Percentiles rank a stretch among this genome's conserved stretches.
phyloP scores from a whole-genome alignment of 2,113 vertebrate genomes.

The Hemiprocne comata region DNA sequence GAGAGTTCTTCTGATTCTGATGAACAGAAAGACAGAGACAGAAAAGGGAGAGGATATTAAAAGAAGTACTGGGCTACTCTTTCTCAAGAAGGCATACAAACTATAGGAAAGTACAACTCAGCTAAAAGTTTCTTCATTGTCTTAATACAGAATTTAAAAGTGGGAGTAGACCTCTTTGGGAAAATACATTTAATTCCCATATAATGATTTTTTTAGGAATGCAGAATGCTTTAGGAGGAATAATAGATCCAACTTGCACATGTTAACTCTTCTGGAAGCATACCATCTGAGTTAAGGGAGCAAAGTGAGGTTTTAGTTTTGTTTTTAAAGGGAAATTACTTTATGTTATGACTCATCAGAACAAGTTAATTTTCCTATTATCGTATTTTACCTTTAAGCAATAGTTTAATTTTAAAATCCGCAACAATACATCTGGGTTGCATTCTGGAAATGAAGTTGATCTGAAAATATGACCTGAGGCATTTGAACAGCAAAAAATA shows the following conservation, averaged over 20 bases:
- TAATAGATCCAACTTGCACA: constrained; percentile 15
- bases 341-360: constrained; percentile 71
- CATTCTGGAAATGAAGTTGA: constrained; percentile 53
- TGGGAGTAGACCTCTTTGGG: neutral
- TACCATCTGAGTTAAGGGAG: constrained; percentile 27
- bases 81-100: neutral
- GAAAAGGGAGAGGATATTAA: neutral
- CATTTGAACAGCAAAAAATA: neutral
- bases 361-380: constrained; percentile 58
- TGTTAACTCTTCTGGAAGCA: constrained; percentile 38
- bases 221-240: neutral
- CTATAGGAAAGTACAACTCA: neutral
- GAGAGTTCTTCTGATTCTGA: neutral
- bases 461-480: constrained; percentile 48
- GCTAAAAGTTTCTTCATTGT: neutral
- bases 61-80: neutral
- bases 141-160: neutral
- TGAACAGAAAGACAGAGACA: neutral
- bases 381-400: constrained; percentile 59
- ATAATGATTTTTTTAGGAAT: neutral
- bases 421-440: constrained; percentile 61
- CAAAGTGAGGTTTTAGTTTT: constrained; percentile 30
- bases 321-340: constrained; percentile 68
- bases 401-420: constrained; percentile 45
- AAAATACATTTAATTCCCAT: constrained; percentile 20